Evolutionary conservation across 2,888 invertebrate genomes (phyloP).

Genomic region (Macrophya alboannulata): DNA sequence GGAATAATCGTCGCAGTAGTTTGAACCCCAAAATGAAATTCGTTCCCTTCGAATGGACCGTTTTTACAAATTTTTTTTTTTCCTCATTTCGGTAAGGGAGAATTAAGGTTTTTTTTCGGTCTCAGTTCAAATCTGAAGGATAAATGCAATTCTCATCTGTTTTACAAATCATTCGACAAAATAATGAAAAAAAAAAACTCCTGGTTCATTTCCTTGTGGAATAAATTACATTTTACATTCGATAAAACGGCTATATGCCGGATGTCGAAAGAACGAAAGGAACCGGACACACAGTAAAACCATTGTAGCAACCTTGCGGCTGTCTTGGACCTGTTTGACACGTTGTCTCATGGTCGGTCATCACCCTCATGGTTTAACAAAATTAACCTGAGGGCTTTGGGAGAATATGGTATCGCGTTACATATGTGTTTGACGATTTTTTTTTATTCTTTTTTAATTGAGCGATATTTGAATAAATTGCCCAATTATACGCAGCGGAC

Average conservation of each 20-base stretch:
- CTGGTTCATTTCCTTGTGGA: slow-evolving; percentile 18
- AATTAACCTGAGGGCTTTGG: slow-evolving; percentile 27
- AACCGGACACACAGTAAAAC: slow-evolving; percentile 45
- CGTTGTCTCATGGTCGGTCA: slow-evolving; percentile 57
- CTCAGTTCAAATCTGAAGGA: neutral
- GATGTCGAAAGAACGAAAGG: slow-evolving; percentile 53
- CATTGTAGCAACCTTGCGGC: slow-evolving; percentile 50
- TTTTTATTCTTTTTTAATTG: neutral
- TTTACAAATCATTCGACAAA: neutral
- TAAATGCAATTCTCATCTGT: neutral
- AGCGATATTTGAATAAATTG: slow-evolving; percentile 6
- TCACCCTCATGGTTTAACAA: slow-evolving; percentile 48
- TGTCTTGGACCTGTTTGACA: slow-evolving; percentile 54
- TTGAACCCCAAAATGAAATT: neutral
- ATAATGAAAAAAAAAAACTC: neutral
- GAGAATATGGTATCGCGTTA: neutral
- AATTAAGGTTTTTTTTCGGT: neutral
- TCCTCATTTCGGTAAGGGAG: neutral
- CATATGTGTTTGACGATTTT: neutral
- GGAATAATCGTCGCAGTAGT: neutral
- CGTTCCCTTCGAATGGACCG: neutral
- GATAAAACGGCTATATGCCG: slow-evolving; percentile 23
- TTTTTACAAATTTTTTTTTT: neutral
- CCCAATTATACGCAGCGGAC: neutral
- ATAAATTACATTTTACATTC: slow-evolving; percentile 12